A percentile compares a stretch with the other conserved stretches of the same genome.
Conservation (phyloP, 2,888 invertebrate species). For the Anarsia innoxiella region DNA sequence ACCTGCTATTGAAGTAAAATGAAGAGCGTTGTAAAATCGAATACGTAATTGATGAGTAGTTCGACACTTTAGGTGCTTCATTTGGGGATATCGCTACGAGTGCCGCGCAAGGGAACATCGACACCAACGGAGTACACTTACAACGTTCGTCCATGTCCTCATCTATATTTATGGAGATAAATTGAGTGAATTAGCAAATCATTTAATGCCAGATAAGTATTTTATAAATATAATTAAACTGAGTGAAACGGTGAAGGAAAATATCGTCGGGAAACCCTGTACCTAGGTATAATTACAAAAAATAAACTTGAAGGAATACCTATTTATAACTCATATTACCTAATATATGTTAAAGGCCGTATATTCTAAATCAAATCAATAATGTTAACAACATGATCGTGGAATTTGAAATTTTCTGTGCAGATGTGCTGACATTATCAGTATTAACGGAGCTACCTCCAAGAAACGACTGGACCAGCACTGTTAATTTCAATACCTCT, state of each 20-base stretch:
- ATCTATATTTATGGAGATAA: conserved; percentile 37
- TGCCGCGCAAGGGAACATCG: conserved; percentile 47
- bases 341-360: no score
- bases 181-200: conserved; percentile 30
- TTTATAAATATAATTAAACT: neutral
- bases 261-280: no score
- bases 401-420: no score
- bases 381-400: no score
- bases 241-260: neutral
- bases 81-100: conserved; percentile 57
- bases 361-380: no score
- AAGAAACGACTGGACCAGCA: conserved; percentile 38
- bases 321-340: no score
- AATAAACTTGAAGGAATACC: no score
- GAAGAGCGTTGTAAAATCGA: no score
- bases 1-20: no score
- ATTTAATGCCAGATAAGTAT: conserved; percentile 46
- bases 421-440: conserved; percentile 50
- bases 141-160: conserved; percentile 35
- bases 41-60: neutral
- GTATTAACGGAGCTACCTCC: conserved; percentile 51
- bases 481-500: conserved; percentile 37
- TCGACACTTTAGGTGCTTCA: conserved; percentile 40
- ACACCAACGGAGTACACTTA: conserved; percentile 44
- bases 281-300: no score